These are phyloP conservation scores for Keiferia lycopersicella DNA, from an alignment of 2,888 invertebrate species.

Conservation along the genomic window DNA sequence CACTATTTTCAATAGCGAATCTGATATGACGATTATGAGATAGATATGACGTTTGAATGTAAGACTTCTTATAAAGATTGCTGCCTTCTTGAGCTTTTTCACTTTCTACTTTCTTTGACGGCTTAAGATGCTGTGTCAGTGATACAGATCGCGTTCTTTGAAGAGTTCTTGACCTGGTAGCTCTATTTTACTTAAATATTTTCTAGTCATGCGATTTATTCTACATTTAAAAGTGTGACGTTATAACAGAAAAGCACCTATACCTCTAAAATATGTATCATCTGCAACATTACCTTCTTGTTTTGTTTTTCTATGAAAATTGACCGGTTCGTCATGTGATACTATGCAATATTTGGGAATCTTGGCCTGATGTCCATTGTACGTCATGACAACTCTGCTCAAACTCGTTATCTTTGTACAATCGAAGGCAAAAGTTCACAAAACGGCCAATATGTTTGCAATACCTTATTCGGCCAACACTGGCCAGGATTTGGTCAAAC, in stretches of 20 bases:
- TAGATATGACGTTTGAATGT: no score
- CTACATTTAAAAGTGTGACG: no score
- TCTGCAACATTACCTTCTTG: no score
- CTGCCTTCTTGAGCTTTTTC: not conserved
- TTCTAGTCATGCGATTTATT: no score
- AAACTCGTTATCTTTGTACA: not conserved
- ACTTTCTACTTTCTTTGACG: not conserved
- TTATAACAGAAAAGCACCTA: no score
- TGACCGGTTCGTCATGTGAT: no score
- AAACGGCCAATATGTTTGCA: slow-evolving; percentile 47
- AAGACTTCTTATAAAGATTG: not conserved
- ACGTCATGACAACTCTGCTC: not conserved
- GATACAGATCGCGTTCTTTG: not conserved
- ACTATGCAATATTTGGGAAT: not conserved
- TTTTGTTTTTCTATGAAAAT: no score
- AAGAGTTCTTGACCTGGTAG: not conserved
- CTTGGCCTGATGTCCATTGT: not conserved
- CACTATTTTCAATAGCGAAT: not conserved
- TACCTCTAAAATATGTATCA: no score
- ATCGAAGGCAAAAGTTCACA: slow-evolving; percentile 44
- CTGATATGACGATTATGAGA: not conserved
- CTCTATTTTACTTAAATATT: no score
- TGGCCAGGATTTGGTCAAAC: slow-evolving; percentile 49
- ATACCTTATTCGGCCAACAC: slow-evolving; percentile 35
- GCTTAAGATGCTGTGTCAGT: not conserved